Evolutionary conservation across 2,797 vertebrate genomes (phyloP).

Genomic region (Euphonia xanthogaster): DNA sequence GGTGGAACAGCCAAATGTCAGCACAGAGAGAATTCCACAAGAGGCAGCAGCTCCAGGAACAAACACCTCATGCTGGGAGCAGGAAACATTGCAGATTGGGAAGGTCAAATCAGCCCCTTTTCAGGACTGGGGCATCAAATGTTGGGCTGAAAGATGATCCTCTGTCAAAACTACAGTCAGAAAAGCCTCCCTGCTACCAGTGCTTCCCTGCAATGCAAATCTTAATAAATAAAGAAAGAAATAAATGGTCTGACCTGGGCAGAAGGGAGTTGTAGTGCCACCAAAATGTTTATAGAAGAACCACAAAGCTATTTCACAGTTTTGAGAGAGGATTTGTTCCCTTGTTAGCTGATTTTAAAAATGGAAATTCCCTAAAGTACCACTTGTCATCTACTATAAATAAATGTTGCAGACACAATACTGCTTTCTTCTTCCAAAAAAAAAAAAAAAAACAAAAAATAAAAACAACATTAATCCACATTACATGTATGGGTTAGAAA

Average conservation of each 20-base stretch:
- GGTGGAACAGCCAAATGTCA: background rate
- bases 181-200: background rate
- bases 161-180: background rate
- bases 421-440: background rate
- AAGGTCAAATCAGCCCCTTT: background rate
- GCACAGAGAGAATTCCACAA: accelerated
- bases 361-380: background rate
- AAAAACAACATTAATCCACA: background rate
- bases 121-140: background rate
- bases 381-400: conserved; percentile 18
- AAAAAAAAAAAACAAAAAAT: background rate
- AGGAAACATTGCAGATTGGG: background rate
- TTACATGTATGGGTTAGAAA: background rate
- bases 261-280: background rate
- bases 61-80: accelerated
- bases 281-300: background rate
- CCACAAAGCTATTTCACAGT: background rate
- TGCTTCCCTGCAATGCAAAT: background rate
- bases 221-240: background rate
- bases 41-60: background rate
- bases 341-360: background rate
- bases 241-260: background rate
- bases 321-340: conserved; percentile 11
- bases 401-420: background rate
- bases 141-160: background rate